These are phyloP conservation scores for Cephalopholis sonnerati DNA, from an alignment of 2,113 vertebrate species.

Conservation along the genomic window DNA sequence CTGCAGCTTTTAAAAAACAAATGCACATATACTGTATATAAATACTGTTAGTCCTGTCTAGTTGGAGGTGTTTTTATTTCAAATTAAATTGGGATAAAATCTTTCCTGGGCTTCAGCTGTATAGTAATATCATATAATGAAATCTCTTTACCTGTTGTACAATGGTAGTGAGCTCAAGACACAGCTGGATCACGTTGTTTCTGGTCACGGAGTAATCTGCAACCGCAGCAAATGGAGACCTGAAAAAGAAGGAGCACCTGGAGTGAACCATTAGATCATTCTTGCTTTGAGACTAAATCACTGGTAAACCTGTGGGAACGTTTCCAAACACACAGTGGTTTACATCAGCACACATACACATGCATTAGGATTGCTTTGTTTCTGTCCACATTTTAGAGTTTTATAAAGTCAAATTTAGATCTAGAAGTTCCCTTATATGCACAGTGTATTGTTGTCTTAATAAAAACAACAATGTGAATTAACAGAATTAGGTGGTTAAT, in stretches of 20 bases:
- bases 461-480: neutral
- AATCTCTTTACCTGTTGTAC: slow-evolving; percentile 92
- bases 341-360: neutral
- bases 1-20: neutral
- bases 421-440: neutral
- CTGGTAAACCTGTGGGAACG: slow-evolving; percentile 55
- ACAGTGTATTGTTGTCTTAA: neutral
- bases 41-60: neutral
- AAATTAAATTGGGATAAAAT: neutral
- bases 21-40: neutral
- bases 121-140: neutral
- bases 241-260: slow-evolving; percentile 88
- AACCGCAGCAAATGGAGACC: slow-evolving; percentile 96
- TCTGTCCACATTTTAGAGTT: neutral
- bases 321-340: neutral
- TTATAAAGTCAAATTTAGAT: neutral
- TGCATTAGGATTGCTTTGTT: neutral
- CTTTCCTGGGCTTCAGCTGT: neutral
- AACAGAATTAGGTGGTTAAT: neutral
- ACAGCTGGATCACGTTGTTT: slow-evolving; percentile 98
- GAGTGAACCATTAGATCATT: slow-evolving; percentile 86
- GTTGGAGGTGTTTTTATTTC: neutral
- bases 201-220: slow-evolving; percentile 95
- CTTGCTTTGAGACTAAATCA: slow-evolving; percentile 63
- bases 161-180: slow-evolving; percentile 95